Evolutionary conservation across 2,797 vertebrate genomes (phyloP).

Genomic region (Thaleichthys pacificus): DNA sequence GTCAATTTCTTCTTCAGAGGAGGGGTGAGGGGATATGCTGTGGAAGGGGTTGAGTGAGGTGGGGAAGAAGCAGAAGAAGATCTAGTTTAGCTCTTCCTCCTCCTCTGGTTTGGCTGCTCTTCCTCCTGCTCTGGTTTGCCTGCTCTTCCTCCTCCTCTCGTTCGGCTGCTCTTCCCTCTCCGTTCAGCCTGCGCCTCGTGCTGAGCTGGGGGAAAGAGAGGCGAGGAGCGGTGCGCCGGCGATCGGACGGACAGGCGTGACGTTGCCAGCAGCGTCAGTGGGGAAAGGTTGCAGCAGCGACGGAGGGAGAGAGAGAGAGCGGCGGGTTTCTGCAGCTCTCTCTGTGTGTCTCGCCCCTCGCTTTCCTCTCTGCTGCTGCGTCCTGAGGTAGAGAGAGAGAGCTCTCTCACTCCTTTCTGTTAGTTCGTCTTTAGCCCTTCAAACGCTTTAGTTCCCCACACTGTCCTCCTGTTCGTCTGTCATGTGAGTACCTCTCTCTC

Average conservation of each 20-base stretch:
- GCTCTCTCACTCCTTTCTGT: constrained; percentile 74
- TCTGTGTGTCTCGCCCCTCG: constrained; percentile 17
- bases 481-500: constrained; percentile 11
- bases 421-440: constrained; percentile 60
- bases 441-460: constrained; percentile 67
- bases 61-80: constrained; percentile 2
- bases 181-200: no score
- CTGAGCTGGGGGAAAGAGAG: background rate
- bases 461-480: constrained; percentile 14
- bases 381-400: constrained; percentile 75
- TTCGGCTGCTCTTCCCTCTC: no score
- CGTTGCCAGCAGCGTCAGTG: constrained; percentile 71
- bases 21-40: constrained; percentile 47
- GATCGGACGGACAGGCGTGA: constrained; percentile 68
- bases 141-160: no score
- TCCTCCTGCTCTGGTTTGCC: no score
- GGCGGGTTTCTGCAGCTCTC: constrained; percentile 46
- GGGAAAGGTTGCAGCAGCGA: constrained; percentile 73
- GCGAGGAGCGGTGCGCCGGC: constrained; percentile 63
- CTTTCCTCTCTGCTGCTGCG: constrained; percentile 65
- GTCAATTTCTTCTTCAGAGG: constrained; percentile 74
- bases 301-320: constrained; percentile 72
- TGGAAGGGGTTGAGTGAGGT: background rate
- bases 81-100: no score
- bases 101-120: no score